phyloP scores from a whole-genome alignment of 2,113 vertebrate species.

The Silurus asotus region DNA sequence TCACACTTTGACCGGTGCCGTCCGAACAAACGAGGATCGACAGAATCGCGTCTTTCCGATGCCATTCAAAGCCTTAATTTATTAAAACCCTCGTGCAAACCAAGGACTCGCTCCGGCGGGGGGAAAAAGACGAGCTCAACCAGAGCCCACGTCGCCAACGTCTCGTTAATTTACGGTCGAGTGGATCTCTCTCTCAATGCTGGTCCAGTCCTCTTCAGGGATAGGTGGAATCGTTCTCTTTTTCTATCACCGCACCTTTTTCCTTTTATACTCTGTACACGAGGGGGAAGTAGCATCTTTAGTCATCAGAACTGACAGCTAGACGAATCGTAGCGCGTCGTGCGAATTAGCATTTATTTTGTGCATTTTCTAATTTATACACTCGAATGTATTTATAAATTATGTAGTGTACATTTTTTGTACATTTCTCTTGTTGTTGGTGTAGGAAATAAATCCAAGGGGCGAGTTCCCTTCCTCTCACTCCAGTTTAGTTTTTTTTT shows the following conservation, averaged over 20 bases:
- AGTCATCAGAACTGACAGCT: constrained; percentile 65
- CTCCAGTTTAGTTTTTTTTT: background rate
- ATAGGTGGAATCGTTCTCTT: constrained; percentile 69
- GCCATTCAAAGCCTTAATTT: constrained; percentile 78
- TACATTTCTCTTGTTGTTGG: constrained; percentile 78
- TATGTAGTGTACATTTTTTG: constrained; percentile 78
- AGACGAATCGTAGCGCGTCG: constrained; percentile 58
- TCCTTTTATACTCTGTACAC: constrained; percentile 69
- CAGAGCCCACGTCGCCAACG: constrained; percentile 58
- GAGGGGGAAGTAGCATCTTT: constrained; percentile 65
- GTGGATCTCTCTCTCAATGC: constrained; percentile 65
- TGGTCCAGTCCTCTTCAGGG: constrained; percentile 56
- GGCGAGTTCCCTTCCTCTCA: constrained; percentile 22
- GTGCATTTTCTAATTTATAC: constrained; percentile 81
- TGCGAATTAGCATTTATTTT: constrained; percentile 64
- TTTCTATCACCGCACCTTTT: constrained; percentile 72
- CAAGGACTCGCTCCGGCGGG: constrained; percentile 54
- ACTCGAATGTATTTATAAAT: constrained; percentile 90
- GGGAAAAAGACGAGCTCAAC: constrained; percentile 59
- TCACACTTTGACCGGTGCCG: constrained; percentile 38
- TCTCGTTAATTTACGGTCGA: constrained; percentile 84
- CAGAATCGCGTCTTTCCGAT: constrained; percentile 43
- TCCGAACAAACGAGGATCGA: constrained; percentile 47
- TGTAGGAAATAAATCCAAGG: constrained; percentile 47
- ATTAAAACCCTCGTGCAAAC: constrained; percentile 74